phyloP scores from a whole-genome alignment of 2,888 invertebrate species.

The Megaustenia siamemsis region DNA sequence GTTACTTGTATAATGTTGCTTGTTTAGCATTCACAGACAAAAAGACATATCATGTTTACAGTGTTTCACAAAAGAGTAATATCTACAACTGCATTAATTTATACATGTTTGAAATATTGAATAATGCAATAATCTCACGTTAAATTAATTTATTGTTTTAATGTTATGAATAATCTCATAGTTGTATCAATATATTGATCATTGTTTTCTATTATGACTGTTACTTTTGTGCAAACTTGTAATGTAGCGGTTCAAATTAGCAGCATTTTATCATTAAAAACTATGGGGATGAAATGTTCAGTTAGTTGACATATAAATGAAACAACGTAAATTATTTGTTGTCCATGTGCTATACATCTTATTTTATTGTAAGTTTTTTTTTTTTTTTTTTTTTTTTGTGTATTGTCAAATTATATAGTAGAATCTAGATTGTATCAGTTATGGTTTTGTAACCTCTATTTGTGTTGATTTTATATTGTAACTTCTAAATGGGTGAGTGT shows the following conservation, averaged over 20 bases:
- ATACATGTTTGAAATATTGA: neutral
- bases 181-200: neutral
- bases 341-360: neutral
- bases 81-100: slow-evolving; percentile 1
- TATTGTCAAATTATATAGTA: too few species aligned
- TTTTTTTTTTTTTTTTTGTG: neutral
- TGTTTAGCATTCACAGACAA: slow-evolving; percentile 7
- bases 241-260: neutral
- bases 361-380: neutral
- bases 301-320: neutral
- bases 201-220: neutral
- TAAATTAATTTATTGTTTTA: too few species aligned
- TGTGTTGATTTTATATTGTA: too few species aligned
- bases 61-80: neutral
- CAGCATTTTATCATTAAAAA: neutral
- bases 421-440: too few species aligned
- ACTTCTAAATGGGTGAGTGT: too few species aligned
- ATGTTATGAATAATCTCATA: too few species aligned
- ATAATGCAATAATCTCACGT: slow-evolving; percentile 18
- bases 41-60: slow-evolving; percentile 19
- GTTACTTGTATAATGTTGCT: neutral
- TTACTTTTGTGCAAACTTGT: neutral
- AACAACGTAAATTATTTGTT: neutral
- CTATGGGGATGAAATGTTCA: neutral
- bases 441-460: too few species aligned